These are phyloP conservation scores for Hirundichthys speculiger DNA, from an alignment of 2,113 vertebrate genomes.

Conservation along the genomic window DNA sequence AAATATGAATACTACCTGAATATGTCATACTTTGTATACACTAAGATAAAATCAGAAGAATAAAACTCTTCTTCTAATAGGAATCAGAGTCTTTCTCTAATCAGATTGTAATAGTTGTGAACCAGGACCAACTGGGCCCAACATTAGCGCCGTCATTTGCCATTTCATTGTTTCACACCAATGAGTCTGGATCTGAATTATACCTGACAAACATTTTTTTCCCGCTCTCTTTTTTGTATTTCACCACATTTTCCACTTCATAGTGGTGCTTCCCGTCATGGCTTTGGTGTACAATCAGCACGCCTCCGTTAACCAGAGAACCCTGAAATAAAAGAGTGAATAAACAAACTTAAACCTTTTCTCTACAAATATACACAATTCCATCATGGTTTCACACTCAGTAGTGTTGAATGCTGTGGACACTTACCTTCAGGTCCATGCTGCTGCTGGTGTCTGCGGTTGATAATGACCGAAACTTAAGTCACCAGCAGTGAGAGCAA, in stretches of 20 bases:
- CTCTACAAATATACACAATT: neutral
- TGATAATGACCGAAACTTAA: neutral
- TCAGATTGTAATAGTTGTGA: too few species aligned
- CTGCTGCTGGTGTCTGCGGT: neutral
- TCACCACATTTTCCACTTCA: slow-evolving; percentile 70
- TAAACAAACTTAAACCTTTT: neutral
- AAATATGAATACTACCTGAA: too few species aligned
- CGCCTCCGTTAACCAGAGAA: slow-evolving; percentile 50
- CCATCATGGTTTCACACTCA: neutral
- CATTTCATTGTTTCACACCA: too few species aligned
- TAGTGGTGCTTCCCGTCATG: slow-evolving; percentile 76
- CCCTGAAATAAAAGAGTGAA: slow-evolving; percentile 49
- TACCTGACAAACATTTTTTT: slow-evolving; percentile 68
- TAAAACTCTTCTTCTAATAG: too few species aligned
- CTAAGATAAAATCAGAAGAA: too few species aligned
- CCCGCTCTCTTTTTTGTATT: slow-evolving; percentile 17
- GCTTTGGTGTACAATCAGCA: slow-evolving; percentile 68
- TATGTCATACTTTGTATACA: too few species aligned
- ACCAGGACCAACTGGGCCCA: too few species aligned
- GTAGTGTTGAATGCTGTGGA: neutral
- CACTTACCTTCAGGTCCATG: slow-evolving; percentile 62
- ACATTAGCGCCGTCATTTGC: too few species aligned
- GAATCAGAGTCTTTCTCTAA: too few species aligned
- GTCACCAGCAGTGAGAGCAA: neutral
- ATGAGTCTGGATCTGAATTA: neutral